These are phyloP conservation scores for Acridotheres tristis DNA, from an alignment of 2,797 vertebrate species.

Conservation along the genomic window DNA sequence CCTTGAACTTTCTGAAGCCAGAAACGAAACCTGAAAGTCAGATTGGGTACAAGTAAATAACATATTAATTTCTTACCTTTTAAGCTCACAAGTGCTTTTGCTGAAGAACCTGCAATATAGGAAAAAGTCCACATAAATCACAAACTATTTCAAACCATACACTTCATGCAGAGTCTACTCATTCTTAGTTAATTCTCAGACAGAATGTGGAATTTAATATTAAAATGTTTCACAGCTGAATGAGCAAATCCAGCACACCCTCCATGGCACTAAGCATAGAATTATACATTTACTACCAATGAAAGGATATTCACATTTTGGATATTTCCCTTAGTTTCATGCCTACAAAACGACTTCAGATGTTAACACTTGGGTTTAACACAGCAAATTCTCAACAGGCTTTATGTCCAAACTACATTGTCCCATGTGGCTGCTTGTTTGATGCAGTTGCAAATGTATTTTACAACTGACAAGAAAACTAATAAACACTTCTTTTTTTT, in stretches of 20 bases:
- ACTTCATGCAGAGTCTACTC: neutral
- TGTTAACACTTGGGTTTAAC: neutral
- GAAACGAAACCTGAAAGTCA: neutral
- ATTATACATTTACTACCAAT: neutral
- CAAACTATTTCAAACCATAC: neutral
- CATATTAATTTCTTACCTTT: constrained; percentile 85
- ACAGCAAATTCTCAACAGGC: neutral
- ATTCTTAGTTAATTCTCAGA: neutral
- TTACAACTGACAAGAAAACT: neutral
- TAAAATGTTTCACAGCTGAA: neutral
- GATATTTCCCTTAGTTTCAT: neutral
- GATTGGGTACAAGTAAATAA: neutral
- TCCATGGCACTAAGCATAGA: neutral
- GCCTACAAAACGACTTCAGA: neutral
- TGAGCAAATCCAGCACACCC: neutral
- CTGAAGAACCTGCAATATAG: constrained; percentile 89
- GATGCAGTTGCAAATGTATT: neutral
- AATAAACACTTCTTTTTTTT: neutral
- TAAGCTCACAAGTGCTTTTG: constrained; percentile 97
- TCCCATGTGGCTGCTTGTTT: neutral
- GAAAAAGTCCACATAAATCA: constrained; percentile 54
- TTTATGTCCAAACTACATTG: neutral
- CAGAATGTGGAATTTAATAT: neutral
- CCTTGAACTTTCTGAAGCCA: neutral
- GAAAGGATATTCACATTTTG: neutral